Base-by-base conservation (phyloP, 2,888 invertebrate species). In the Megamerina dolium region DNA sequence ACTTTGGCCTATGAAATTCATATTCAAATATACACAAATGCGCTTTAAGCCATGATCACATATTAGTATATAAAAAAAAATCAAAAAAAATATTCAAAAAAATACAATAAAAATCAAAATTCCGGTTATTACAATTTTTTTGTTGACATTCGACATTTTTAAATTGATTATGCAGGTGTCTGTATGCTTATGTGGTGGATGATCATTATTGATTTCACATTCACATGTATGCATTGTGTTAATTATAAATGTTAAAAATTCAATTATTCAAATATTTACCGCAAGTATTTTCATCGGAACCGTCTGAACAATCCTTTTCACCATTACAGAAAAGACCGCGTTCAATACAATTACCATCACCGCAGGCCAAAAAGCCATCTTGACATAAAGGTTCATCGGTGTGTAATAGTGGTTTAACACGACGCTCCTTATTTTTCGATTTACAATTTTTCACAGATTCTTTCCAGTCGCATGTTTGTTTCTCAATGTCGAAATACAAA, bases 401-500 rank as follows among this genome's bases (percentile, higher is more conserved):
- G 74, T 84, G 83, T 45, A 92, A 75, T 56, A 90, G 75, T 45
- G 92, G 92, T 64, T 89, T 90, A 14, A 86, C 78, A 70, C 89
- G 89, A 52, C 87, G 82, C 67, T 89, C 90, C 70, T 91, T 91
- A 73, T 84, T 87, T 76, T 90, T 90, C 59, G 85, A 68, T 65
- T 89, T 89, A 75, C 92, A 93, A 73, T 91, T 92, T 71, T 88
- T 89, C n/a, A 92, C 92, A 3, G 90, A 80, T 52, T 85, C 88
- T 70, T 88, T 92, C 92, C 92, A 93, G 68, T 92, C 91, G 65
- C 92, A 93, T 3, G 92, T 92, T 73, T 93, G 92, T 71, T 91
- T 90, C 68, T 92, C 92, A 64, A 92, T 90, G 70, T 93, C 92
- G 74, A 93, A 93, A 74, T 79, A 91, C 58, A 93, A 75, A 73